These are phyloP conservation scores for Hybognathus amarus DNA, from an alignment of 2,797 vertebrate species.

Conservation along the genomic window DNA sequence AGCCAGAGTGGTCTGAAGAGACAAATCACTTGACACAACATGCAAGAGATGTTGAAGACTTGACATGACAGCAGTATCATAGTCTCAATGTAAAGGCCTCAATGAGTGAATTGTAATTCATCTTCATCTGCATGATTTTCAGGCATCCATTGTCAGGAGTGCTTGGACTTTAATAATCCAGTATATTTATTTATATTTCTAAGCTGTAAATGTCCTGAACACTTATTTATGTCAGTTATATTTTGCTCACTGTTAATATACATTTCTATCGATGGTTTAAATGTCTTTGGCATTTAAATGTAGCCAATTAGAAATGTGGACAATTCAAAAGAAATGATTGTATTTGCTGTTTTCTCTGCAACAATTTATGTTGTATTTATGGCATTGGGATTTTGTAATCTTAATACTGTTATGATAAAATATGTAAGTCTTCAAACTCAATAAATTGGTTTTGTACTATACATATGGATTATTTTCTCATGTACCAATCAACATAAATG, in stretches of 20 bases:
- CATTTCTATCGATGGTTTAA: background rate
- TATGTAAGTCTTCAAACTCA: background rate
- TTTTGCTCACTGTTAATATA: background rate
- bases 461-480: background rate
- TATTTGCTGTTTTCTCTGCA: too few species aligned
- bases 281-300: background rate
- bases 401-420: background rate
- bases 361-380: background rate
- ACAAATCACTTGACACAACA: background rate
- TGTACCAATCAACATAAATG: background rate
- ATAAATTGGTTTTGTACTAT: background rate
- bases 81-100: background rate
- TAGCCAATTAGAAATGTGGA: background rate
- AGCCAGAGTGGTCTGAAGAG: background rate
- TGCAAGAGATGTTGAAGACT: slow-evolving; percentile 6
- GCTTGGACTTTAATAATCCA: background rate
- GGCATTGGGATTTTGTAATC: background rate
- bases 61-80: background rate
- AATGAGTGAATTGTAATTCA: background rate
- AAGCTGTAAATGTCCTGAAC: background rate
- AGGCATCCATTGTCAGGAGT: background rate
- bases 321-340: background rate
- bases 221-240: background rate
- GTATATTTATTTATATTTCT: background rate
- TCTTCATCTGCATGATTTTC: background rate